Evolutionary conservation across 2,113 vertebrate species (phyloP).

Genomic region (Sus scrofa): DNA sequence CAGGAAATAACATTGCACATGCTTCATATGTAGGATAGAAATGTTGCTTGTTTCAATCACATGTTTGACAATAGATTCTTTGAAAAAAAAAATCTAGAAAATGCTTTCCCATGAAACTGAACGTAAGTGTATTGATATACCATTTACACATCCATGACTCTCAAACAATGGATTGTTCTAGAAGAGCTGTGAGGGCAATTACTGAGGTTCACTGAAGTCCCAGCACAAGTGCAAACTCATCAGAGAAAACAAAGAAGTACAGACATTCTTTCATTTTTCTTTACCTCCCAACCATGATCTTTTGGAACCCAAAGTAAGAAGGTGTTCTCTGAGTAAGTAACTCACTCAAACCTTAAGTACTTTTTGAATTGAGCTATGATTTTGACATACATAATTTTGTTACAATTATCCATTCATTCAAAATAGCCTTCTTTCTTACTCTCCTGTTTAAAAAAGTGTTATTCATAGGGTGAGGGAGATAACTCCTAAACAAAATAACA

Average conservation of each 20-base stretch:
- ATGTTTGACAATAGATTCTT: neutral
- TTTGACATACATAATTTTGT: neutral
- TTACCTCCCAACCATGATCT: neutral
- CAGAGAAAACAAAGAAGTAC: neutral
- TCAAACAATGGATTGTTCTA: neutral
- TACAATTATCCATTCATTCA: neutral
- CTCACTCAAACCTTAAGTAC: neutral
- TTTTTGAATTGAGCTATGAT: neutral
- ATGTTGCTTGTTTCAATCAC: neutral
- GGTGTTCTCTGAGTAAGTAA: neutral
- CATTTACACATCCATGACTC: neutral
- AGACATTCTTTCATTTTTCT: neutral
- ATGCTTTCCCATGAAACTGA: neutral
- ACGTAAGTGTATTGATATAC: neutral
- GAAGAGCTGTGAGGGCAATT: neutral
- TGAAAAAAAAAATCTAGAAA: neutral
- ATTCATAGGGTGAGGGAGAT: neutral
- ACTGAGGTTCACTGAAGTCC: neutral
- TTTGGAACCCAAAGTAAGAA: neutral
- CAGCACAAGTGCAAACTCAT: neutral
- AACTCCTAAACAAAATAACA: neutral
- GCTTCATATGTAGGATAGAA: neutral
- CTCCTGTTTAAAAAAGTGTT: neutral
- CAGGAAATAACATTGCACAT: neutral
- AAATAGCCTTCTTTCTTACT: neutral